Base-by-base conservation (phyloP, 2,888 invertebrate genomes). In the Hoplodrina blanda region DNA sequence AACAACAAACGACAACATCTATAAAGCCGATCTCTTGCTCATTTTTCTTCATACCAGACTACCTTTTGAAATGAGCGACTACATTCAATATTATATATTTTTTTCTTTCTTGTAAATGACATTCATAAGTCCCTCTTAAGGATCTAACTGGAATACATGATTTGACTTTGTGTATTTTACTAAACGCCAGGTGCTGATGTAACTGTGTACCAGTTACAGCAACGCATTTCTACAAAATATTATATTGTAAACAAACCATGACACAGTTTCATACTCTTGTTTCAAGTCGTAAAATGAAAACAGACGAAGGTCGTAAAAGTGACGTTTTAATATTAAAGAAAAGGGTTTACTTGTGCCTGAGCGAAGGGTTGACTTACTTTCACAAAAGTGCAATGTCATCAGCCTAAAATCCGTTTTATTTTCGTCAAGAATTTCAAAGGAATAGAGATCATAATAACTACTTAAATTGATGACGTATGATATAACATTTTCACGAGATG, bases 241-340 rank as follows among this genome's bases (percentile, higher is more conserved):
- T 17, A 5, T 44, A 54, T 41, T 41, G 71, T 61, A 44, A 60
- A 20, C 53, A 71, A 60, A 60, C 2, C 20, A 55, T 33, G 54
- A 44, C 55, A 71, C 30, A 25, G 15, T 33, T 61, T 50, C 60
- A 46, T 11, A 1, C 46, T 11, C 17, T 17, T 10, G 46, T 15
- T 55, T 8, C 11, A 37, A 41, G 41, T 15, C 11, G 20, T 50
- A 55, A 70, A 70, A 70, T 41, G 37, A 49, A 68, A 70, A 70
- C 54, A 70, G 46, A 30, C 1, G 44, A 46, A 46, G 0, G 19
- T 69, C 60, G 71, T 70, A 61, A 55, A 70, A 50, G 20, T 50
- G 30, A 50, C 11, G n/a, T 71, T 70, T 54, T 61, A 71, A 50
- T 41, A 61, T 37, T 46, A 15, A 19, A 49, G 70, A 15, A 70